Evolutionary conservation across 92 coral and sea anemone species (phyloP).

Genomic region (Hydrozoanthus gracilis): DNA sequence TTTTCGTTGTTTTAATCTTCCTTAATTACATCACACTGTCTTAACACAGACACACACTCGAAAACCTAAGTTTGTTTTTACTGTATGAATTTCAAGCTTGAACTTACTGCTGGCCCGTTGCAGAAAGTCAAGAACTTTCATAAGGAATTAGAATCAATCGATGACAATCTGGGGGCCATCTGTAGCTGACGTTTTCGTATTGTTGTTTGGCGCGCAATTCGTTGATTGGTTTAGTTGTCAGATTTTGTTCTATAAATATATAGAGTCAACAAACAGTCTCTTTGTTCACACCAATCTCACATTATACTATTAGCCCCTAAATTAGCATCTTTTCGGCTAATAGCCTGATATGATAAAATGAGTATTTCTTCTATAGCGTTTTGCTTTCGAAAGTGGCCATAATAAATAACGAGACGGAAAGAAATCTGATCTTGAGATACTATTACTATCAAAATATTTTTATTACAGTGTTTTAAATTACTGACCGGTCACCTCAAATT

Average conservation of each 20-base stretch:
- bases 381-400: conserved; percentile 62
- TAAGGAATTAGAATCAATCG: not conserved
- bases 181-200: conserved; percentile 47
- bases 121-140: conserved; percentile 40
- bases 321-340: conserved; percentile 89
- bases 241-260: conserved; percentile 62
- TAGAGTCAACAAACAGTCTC: conserved; percentile 70
- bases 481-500: conserved; percentile 67
- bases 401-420: conserved; percentile 68
- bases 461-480: conserved; percentile 73
- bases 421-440: conserved; percentile 79
- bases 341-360: conserved; percentile 74
- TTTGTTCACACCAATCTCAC: conserved; percentile 83
- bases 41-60: conserved; percentile 15
- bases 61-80: conserved; percentile 31
- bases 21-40: conserved; percentile 34
- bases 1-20: conserved; percentile 23
- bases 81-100: not conserved
- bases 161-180: conserved; percentile 48
- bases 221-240: conserved; percentile 76
- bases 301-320: conserved; percentile 79
- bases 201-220: conserved; percentile 70
- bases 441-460: conserved; percentile 89
- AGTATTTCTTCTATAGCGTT: conserved; percentile 58
- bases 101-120: conserved; percentile 15